These are phyloP conservation scores for Naso thynnoides DNA, from an alignment of 2,797 vertebrate species.

Conservation along the genomic window DNA sequence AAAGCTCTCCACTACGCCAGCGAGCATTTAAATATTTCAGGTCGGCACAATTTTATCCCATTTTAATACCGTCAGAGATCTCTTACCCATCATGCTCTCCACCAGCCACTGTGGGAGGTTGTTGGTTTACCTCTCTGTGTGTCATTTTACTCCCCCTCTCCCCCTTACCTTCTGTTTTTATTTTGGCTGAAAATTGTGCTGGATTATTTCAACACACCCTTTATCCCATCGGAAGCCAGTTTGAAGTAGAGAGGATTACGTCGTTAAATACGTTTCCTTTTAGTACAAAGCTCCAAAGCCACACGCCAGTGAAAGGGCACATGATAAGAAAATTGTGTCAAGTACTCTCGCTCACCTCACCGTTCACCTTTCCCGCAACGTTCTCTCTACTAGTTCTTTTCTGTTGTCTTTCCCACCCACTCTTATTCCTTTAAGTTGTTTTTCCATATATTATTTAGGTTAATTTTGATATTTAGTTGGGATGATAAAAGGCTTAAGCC, in stretches of 20 bases:
- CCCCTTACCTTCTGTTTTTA: slow-evolving; percentile 58
- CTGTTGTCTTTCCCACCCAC: neutral
- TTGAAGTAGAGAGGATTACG: slow-evolving; percentile 77
- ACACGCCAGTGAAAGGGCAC: slow-evolving; percentile 62
- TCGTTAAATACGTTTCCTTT: slow-evolving; percentile 72
- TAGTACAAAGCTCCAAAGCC: slow-evolving; percentile 74
- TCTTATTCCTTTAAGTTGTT: slow-evolving; percentile 33
- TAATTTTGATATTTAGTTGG: slow-evolving; percentile 25
- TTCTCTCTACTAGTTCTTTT: slow-evolving; percentile 2
- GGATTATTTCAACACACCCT: slow-evolving; percentile 76
- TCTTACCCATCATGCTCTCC: slow-evolving; percentile 28
- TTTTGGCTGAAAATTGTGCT: slow-evolving; percentile 62
- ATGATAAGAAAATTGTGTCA: slow-evolving; percentile 70
- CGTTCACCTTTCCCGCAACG: slow-evolving; percentile 18
- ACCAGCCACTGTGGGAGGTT: neutral
- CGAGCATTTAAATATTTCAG: slow-evolving; percentile 40
- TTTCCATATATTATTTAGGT: slow-evolving; percentile 26
- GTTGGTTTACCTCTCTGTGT: slow-evolving; percentile 57
- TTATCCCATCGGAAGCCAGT: slow-evolving; percentile 73
- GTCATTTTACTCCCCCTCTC: slow-evolving; percentile 24
- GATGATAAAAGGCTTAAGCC: neutral
- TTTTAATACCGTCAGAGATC: slow-evolving; percentile 28
- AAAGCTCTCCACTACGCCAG: slow-evolving; percentile 18
- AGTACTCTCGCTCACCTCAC: slow-evolving; percentile 49
- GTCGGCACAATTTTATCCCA: slow-evolving; percentile 17